These are phyloP conservation scores for Drosophila chauvacae DNA, from an alignment of 1,140 invertebrate species.

Conservation along the genomic window DNA sequence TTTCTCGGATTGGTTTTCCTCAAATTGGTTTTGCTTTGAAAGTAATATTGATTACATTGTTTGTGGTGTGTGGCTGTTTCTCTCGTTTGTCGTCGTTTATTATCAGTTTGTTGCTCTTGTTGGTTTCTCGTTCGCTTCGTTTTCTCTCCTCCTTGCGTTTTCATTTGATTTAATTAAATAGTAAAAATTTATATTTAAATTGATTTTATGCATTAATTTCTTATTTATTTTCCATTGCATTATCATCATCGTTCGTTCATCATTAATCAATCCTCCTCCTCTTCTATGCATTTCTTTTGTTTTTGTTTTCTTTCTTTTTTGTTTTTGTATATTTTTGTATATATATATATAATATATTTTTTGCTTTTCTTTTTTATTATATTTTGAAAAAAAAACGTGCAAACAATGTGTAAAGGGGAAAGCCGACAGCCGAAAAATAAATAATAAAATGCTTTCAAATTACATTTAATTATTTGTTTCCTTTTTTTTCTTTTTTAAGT, in stretches of 20 bases:
- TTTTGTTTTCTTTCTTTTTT: slow-evolving; percentile 16
- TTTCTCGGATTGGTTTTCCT: no score
- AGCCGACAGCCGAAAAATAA: slow-evolving; percentile 88
- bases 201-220: slow-evolving; percentile 80
- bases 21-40: background rate
- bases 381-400: slow-evolving; percentile 86
- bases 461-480: slow-evolving; percentile 76
- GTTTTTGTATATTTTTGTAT: slow-evolving; percentile 44
- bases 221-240: slow-evolving; percentile 72
- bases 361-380: slow-evolving; percentile 48
- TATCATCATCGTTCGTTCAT: slow-evolving; percentile 47
- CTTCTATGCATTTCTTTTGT: slow-evolving; percentile 30
- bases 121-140: slow-evolving; percentile 33
- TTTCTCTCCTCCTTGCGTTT: slow-evolving; percentile 32
- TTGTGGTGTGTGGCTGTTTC: slow-evolving; percentile 24
- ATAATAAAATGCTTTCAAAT: slow-evolving; percentile 82
- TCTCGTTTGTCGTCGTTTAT: slow-evolving; percentile 48
- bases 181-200: slow-evolving; percentile 80
- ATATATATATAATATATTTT: slow-evolving; percentile 45
- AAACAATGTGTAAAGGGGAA: slow-evolving; percentile 96
- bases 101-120: slow-evolving; percentile 62
- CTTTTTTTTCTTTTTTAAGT: slow-evolving; percentile 23
- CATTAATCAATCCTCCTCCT: slow-evolving; percentile 44
- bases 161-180: slow-evolving; percentile 73
- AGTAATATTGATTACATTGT: slow-evolving; percentile 31